Evolutionary conservation across 1,140 invertebrate genomes (phyloP).

Genomic region (Hypsibius dujardini): DNA sequence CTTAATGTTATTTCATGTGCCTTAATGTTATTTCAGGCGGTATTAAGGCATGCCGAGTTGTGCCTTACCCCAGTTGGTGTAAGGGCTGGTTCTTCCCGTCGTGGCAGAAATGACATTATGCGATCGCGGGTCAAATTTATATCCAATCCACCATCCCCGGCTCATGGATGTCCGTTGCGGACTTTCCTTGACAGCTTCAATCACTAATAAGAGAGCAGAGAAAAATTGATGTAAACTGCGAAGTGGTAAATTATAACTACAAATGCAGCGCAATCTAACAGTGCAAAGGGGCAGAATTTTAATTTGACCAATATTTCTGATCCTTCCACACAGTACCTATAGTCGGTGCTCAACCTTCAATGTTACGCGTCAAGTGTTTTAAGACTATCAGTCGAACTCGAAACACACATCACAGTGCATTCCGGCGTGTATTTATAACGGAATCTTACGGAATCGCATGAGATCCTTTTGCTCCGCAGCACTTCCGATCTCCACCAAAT

Average conservation of each 20-base stretch:
- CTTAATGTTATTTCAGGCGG: neutral
- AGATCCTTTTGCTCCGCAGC: neutral
- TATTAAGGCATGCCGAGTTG: neutral
- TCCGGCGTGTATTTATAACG: too few species aligned
- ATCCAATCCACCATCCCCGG: constrained; percentile 11
- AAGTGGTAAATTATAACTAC: too few species aligned
- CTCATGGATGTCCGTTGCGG: neutral
- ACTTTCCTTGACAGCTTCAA: constrained; percentile 4
- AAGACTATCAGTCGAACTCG: too few species aligned
- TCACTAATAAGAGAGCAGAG: neutral
- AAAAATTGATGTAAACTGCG: neutral
- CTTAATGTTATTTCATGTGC: too few species aligned
- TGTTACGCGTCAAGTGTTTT: too few species aligned
- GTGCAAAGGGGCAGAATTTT: too few species aligned
- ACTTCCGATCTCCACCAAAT: constrained; percentile 2
- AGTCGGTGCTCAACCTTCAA: too few species aligned
- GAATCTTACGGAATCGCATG: neutral
- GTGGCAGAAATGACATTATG: neutral
- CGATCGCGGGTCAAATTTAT: neutral
- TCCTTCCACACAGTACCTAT: too few species aligned
- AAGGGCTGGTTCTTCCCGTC: neutral
- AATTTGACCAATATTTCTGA: too few species aligned
- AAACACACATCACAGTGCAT: too few species aligned
- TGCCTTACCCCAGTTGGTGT: constrained; percentile 1
- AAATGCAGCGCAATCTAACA: too few species aligned